Conservation (phyloP, 2,888 invertebrate genomes). For the Limnephilus auricula region DNA sequence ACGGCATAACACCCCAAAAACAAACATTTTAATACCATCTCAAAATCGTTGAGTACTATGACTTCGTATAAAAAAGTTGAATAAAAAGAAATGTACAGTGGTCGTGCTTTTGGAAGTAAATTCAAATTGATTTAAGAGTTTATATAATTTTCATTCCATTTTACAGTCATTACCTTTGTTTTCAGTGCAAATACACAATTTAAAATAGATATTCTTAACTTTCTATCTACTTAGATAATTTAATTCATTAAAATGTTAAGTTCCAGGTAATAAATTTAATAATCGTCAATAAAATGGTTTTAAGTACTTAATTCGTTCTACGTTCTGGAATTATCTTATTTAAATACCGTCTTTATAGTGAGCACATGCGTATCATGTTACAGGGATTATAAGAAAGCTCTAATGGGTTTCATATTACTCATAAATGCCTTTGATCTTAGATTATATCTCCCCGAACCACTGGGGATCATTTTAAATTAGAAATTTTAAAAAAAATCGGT, state of each 20-base stretch:
- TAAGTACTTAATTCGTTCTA: neutral
- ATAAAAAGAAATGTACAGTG: neutral
- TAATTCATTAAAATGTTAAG: neutral
- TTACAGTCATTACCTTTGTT: neutral
- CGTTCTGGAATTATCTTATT: neutral
- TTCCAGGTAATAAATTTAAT: neutral
- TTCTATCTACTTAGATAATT: neutral
- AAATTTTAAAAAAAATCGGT: neutral
- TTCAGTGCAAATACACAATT: neutral
- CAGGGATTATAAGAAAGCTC: neutral
- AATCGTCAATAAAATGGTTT: neutral
- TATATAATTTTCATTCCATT: neutral
- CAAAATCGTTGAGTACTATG: neutral
- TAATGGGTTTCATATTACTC: constrained; percentile 17
- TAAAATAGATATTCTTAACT: neutral
- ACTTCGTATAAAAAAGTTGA: neutral
- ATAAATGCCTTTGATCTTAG: neutral
- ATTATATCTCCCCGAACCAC: neutral
- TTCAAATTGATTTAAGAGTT: neutral
- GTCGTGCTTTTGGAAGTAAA: neutral
- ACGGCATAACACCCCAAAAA: too few species aligned
- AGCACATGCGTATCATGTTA: neutral
- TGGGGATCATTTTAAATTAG: neutral
- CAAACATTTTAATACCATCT: too few species aligned
- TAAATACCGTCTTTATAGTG: neutral